Evolutionary conservation across 2,113 vertebrate genomes (phyloP).

Genomic region (Craseonycteris thonglongyai): DNA sequence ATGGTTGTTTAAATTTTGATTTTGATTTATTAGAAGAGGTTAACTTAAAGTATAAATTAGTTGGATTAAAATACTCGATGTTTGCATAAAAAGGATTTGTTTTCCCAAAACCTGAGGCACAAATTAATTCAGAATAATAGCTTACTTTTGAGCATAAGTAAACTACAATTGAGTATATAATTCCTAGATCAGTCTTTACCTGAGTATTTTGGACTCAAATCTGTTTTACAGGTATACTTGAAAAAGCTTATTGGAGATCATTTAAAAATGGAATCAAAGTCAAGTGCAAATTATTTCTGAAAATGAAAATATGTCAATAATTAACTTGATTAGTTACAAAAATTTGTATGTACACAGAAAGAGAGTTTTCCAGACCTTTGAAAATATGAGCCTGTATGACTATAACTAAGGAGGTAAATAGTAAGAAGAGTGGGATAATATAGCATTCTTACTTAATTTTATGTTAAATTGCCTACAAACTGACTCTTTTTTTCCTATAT

Average conservation of each 20-base stretch:
- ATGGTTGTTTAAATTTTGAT: neutral
- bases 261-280: conserved; percentile 55
- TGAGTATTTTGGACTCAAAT: conserved; percentile 46
- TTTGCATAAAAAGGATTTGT: conserved; percentile 34
- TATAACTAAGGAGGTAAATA: neutral
- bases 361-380: neutral
- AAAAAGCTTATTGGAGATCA: conserved; percentile 41
- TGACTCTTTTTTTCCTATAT: neutral
- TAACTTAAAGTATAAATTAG: conserved; percentile 48
- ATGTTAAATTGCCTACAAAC: neutral
- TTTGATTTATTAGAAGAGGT: neutral
- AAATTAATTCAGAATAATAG: conserved; percentile 61
- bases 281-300: conserved; percentile 48
- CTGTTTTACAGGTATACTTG: conserved; percentile 40
- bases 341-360: neutral
- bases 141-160: conserved; percentile 55
- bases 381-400: neutral
- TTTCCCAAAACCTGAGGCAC: conserved; percentile 32
- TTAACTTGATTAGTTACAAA: conserved; percentile 49
- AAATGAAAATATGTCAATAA: conserved; percentile 57
- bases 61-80: conserved; percentile 34
- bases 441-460: neutral
- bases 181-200: conserved; percentile 60
- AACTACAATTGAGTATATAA: conserved; percentile 55
- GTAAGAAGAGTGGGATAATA: neutral